Percentiles rank a stretch among this genome's conserved stretches.
Evolutionary conservation across 1,140 invertebrate species (phyloP).

Genomic region (Lasaia peninsularis): DNA sequence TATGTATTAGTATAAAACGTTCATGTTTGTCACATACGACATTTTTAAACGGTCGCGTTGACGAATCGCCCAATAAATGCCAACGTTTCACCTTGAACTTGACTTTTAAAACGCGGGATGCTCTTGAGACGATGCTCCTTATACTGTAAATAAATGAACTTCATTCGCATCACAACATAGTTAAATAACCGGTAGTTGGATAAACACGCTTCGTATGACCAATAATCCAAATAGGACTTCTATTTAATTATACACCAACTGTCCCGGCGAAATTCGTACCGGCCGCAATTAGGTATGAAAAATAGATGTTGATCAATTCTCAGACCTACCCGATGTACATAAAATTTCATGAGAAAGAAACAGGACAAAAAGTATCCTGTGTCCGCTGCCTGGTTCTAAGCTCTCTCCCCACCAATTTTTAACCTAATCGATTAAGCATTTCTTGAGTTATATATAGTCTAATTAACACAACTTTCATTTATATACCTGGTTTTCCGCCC

Average conservation of each 20-base stretch:
- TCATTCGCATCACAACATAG: conserved; percentile 22
- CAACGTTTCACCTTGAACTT: conserved; percentile 72
- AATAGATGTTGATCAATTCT: no score
- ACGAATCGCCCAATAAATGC: conserved; percentile 69
- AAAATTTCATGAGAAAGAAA: no score
- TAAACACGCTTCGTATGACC: conserved; percentile 34
- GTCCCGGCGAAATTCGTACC: no score
- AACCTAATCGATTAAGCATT: no score
- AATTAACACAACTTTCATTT: no score
- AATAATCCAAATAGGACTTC: conserved; percentile 29
- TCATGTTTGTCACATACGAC: conserved; percentile 12
- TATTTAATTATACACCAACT: neutral
- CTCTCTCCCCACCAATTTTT: no score
- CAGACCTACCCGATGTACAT: no score
- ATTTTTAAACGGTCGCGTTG: conserved; percentile 37
- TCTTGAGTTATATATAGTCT: no score
- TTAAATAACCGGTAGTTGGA: conserved; percentile 24
- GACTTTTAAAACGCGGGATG: conserved; percentile 51
- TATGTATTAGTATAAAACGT: neutral
- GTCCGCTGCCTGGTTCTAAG: no score
- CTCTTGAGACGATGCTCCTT: conserved; percentile 39
- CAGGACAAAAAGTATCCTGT: no score
- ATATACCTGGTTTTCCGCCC: no score
- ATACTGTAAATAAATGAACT: conserved; percentile 36
- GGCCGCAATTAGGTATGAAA: neutral